phyloP scores from a whole-genome alignment of 2,113 vertebrate genomes.

The Bungarus multicinctus region DNA sequence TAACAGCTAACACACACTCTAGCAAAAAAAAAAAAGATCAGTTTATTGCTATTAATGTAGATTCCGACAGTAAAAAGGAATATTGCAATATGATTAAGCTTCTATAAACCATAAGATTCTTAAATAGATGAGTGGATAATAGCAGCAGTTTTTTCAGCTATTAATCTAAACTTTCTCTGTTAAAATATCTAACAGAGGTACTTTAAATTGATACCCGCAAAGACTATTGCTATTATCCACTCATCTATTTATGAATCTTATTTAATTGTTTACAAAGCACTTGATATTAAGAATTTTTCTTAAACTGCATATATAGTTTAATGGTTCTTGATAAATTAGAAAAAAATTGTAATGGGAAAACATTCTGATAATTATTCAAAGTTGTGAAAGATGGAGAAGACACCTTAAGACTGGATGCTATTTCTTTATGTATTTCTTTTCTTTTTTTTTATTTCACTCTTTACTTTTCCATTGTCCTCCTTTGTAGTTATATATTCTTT shows the following conservation, averaged over 20 bases:
- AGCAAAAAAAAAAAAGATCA: too few species aligned
- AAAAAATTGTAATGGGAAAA: background rate
- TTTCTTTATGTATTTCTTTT: background rate
- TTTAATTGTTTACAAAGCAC: background rate
- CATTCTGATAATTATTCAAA: background rate
- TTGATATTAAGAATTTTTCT: background rate
- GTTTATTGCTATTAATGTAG: background rate
- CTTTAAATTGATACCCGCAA: background rate
- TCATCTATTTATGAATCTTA: background rate
- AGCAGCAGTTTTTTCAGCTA: background rate
- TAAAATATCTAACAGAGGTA: background rate
- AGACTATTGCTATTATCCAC: background rate
- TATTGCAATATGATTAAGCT: background rate
- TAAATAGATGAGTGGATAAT: background rate
- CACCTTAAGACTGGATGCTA: background rate
- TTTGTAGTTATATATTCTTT: background rate
- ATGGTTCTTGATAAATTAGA: background rate
- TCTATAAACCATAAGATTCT: background rate
- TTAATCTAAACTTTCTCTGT: background rate
- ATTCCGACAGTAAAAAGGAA: background rate
- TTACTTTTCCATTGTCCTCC: background rate
- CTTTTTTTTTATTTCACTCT: background rate
- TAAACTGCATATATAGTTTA: background rate
- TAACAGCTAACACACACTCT: background rate
- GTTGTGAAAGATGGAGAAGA: background rate